These are phyloP conservation scores for Tinea semifulvella DNA, from an alignment of 2,888 invertebrate genomes.

Conservation along the genomic window DNA sequence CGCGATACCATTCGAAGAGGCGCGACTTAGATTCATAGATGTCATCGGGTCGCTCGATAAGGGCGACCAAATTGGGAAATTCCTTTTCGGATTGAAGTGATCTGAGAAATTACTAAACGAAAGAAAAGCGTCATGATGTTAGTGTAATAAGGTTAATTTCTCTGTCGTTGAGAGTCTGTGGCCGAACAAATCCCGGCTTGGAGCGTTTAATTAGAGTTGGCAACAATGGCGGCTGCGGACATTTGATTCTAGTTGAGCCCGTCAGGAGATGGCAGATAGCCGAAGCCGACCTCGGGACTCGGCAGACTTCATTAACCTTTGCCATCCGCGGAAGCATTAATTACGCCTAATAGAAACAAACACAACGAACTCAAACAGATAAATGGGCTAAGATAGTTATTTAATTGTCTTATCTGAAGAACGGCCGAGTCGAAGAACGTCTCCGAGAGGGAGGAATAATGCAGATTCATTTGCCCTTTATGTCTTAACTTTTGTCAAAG, in stretches of 20 bases:
- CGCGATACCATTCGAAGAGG: slow-evolving; percentile 24
- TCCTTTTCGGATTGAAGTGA: slow-evolving; percentile 35
- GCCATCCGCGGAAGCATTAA: slow-evolving; percentile 45
- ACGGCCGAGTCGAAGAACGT: slow-evolving; percentile 25
- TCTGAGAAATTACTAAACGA: not conserved
- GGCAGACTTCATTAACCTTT: slow-evolving; percentile 51
- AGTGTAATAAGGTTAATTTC: slow-evolving; percentile 2
- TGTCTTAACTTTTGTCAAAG: slow-evolving; percentile 55
- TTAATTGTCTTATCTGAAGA: slow-evolving; percentile 54
- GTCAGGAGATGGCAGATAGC: slow-evolving; percentile 42
- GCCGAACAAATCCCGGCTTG: not conserved
- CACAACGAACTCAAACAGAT: slow-evolving; percentile 52
- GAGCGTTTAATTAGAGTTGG: slow-evolving; percentile 7
- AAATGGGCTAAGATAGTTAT: slow-evolving; percentile 57
- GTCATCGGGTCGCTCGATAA: slow-evolving; percentile 41
- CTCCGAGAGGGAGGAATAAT: slow-evolving; percentile 36
- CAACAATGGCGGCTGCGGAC: slow-evolving; percentile 14
- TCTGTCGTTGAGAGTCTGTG: not conserved
- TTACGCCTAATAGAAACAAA: slow-evolving; percentile 61
- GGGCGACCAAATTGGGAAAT: slow-evolving; percentile 52
- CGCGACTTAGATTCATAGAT: slow-evolving; percentile 46
- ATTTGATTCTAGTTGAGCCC: slow-evolving; percentile 15
- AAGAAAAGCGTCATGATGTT: not conserved
- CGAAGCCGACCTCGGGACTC: slow-evolving; percentile 18
- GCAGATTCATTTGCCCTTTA: slow-evolving; percentile 52